A percentile compares a stretch with the other conserved stretches of the same genome.
phyloP scores from a whole-genome alignment of 2,888 invertebrate species.

The Aporophyla lueneburgensis region DNA sequence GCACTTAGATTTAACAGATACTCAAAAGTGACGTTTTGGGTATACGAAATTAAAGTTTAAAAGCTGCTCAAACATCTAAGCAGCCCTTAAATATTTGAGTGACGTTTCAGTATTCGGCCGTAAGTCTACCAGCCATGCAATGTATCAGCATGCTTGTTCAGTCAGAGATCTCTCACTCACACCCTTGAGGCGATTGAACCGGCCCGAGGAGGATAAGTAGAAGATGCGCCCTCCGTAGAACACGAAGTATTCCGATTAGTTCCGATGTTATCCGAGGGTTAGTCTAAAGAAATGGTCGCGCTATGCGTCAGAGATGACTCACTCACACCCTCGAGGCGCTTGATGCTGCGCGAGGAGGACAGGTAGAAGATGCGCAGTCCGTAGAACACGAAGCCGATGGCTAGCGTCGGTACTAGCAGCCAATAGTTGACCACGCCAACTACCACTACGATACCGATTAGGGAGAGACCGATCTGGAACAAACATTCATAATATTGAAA shows the following conservation, averaged over 20 bases:
- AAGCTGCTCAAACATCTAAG: no score
- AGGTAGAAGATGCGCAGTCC: conserved; percentile 94
- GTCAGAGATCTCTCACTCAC: conserved; percentile 92
- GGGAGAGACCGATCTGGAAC: conserved; percentile 93
- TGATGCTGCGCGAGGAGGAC: conserved; percentile 95
- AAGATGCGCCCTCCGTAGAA: conserved; percentile 70
- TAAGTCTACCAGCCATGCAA: neutral
- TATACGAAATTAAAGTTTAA: no score
- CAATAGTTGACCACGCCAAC: conserved; percentile 94
- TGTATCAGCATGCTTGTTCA: neutral
- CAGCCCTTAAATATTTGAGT: no score
- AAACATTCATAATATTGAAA: no score
- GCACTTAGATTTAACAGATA: no score
- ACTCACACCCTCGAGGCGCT: conserved; percentile 95
- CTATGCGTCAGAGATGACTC: conserved; percentile 88
- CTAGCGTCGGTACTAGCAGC: conserved; percentile 93
- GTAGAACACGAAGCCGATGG: conserved; percentile 94
- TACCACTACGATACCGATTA: conserved; percentile 95
- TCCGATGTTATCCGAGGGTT: conserved; percentile 38
- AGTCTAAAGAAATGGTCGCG: conserved; percentile 65
- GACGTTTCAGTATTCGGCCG: no score
- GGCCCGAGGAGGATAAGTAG: conserved; percentile 95
- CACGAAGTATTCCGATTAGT: conserved; percentile 17
- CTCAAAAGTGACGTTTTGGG: no score
- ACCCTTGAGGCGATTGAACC: conserved; percentile 95